These are phyloP conservation scores for Chiridota heheva DNA, from an alignment of 35 echinoderm and acorn worm genomes.

Conservation along the genomic window DNA sequence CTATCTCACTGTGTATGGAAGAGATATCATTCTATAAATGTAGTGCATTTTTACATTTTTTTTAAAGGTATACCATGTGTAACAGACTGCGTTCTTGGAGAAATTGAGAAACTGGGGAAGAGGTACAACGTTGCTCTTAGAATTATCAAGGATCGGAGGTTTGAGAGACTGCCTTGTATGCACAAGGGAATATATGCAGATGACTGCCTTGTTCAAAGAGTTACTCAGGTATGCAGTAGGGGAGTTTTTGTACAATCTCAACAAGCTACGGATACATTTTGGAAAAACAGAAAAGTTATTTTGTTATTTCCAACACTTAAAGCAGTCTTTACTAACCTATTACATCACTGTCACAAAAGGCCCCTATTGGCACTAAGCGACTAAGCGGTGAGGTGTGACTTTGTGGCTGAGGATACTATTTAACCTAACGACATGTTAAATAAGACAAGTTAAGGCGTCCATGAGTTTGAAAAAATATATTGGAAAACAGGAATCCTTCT, in stretches of 20 bases:
- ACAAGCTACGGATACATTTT: too few species aligned
- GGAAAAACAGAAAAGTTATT: too few species aligned
- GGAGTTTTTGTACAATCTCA: background rate
- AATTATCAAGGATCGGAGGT: conserved; percentile 80
- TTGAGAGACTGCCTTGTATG: conserved; percentile 93
- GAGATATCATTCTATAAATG: background rate
- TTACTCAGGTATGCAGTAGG: conserved; percentile 88
- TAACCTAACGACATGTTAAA: too few species aligned
- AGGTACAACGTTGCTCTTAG: conserved; percentile 85
- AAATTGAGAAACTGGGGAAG: conserved; percentile 92
- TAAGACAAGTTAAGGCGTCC: too few species aligned
- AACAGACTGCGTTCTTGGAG: conserved; percentile 96
- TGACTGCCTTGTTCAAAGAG: conserved; percentile 97
- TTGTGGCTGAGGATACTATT: too few species aligned
- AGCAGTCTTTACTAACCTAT: too few species aligned
- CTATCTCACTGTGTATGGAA: too few species aligned
- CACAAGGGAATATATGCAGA: conserved; percentile 91
- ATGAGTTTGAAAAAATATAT: too few species aligned
- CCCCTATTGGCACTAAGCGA: too few species aligned
- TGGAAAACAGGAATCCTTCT: too few species aligned
- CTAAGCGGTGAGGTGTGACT: too few species aligned
- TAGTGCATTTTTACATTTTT: background rate
- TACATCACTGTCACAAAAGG: background rate
- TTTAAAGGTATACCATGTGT: conserved; percentile 94
- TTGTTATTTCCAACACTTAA: too few species aligned